phyloP scores from a whole-genome alignment of 92 coral and sea anemone genomes.

The Epizoanthus illoricatus region DNA sequence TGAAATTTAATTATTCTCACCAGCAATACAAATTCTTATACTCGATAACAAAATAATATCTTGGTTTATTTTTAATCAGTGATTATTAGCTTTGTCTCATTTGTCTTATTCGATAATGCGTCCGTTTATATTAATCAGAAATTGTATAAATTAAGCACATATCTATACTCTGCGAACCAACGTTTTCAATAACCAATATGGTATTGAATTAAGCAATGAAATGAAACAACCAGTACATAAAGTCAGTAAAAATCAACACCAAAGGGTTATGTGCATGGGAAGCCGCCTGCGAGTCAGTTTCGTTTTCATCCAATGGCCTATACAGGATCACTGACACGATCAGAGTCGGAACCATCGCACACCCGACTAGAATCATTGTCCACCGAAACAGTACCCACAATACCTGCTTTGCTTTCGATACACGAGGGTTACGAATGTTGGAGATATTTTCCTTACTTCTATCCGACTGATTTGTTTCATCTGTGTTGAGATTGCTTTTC shows the following conservation, averaged over 20 bases:
- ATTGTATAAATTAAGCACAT: no score
- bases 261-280: neutral
- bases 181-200: neutral
- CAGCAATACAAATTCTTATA: no score
- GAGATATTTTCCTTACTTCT: neutral
- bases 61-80: no score
- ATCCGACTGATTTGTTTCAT: neutral
- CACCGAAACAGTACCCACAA: neutral
- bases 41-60: no score
- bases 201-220: slow-evolving; percentile 14
- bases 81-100: no score
- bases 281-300: neutral
- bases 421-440: neutral
- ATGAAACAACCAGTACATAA: slow-evolving; percentile 11
- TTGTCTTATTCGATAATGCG: no score
- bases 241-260: neutral
- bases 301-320: neutral
- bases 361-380: slow-evolving; percentile 2
- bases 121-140: no score
- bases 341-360: slow-evolving; percentile 2
- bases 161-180: no score
- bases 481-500: neutral
- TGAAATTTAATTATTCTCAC: no score
- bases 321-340: neutral
- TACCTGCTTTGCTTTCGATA: neutral